Base-by-base conservation (phyloP, 2,888 invertebrate genomes). In the Linhomoeus sp. region DNA sequence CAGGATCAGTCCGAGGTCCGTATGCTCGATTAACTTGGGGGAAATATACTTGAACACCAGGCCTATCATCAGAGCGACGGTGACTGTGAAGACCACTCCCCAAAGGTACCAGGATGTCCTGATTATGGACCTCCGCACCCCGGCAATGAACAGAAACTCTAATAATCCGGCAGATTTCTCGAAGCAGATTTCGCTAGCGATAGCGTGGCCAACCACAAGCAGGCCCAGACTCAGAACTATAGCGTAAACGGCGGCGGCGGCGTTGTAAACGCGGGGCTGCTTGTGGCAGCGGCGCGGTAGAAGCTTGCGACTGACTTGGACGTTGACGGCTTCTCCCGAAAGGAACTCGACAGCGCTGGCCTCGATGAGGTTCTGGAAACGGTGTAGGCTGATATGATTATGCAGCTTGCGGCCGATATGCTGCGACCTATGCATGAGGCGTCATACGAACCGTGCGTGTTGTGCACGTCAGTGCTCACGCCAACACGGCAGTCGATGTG, bases 101-200 rank as follows among this genome's bases (percentile, higher is more conserved):
- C 41, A 43, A 9, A 19, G 19, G 3, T 43, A 2, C 23, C 9
- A 5, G 5, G 24, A 9, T 5, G 37, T 2, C 12, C 37, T 35
- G 3, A 37, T 2, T 15, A 23, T 33, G 3, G 23, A 23, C 44
- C 9, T 38, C n/a, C 19, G 3, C 14, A 43, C 43, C 5, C 35
- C 43, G 24, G 43, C 43, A 15, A 45, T 45, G 24, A 45, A 26
- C 26, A 47, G 23, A 25, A 47, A 47, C 29, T 47, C 47, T 5
- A 47, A 29, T 25, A 47, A 33, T 12, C 47, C 47, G 17, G 36
- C 25, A 5, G 22, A 3, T 19, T 47, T 47, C 33, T 47, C 47
- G 24, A 23, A 37, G 24, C 43, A 42, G 17, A 47, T 47, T 38
- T 47, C 47, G 17, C 25, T 17, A 7, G 43, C n/a, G 5, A 47